A percentile compares a stretch with the other conserved stretches of the same genome.
Conservation (phyloP, 2,797 vertebrate genomes). For the Poliocrania exsul region DNA sequence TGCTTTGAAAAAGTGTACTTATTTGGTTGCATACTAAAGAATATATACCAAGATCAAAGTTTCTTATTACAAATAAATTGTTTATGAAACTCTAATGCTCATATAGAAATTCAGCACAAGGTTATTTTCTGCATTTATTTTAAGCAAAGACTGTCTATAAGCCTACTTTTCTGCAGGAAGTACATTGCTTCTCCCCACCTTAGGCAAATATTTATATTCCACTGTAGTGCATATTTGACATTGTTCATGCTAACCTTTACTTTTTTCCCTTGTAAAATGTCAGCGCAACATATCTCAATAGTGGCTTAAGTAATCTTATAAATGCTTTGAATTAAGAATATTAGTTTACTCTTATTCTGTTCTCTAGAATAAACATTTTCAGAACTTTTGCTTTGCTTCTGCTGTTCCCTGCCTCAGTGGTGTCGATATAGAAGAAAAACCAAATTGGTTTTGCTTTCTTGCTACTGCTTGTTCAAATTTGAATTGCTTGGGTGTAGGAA, state of each 20-base stretch:
- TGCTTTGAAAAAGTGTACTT: background rate
- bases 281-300: background rate
- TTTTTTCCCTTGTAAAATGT: background rate
- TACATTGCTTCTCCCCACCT: background rate
- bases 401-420: background rate
- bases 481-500: background rate
- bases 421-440: background rate
- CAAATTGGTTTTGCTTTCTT: background rate
- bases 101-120: background rate
- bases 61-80: background rate
- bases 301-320: background rate
- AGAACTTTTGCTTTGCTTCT: background rate
- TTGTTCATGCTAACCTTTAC: background rate
- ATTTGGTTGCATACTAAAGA: background rate
- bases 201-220: slow-evolving; percentile 36
- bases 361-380: background rate
- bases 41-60: background rate
- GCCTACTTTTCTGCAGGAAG: background rate
- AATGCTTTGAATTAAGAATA: background rate
- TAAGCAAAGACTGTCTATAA: background rate
- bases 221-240: background rate
- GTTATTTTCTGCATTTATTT: background rate
- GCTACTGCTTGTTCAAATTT: background rate
- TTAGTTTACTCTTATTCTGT: background rate
- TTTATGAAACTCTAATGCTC: background rate